Evolutionary conservation across 2,888 invertebrate genomes (phyloP), one percentile per base, ranked within the genome.

Genomic region (Pristionchus japonicus): DNA sequence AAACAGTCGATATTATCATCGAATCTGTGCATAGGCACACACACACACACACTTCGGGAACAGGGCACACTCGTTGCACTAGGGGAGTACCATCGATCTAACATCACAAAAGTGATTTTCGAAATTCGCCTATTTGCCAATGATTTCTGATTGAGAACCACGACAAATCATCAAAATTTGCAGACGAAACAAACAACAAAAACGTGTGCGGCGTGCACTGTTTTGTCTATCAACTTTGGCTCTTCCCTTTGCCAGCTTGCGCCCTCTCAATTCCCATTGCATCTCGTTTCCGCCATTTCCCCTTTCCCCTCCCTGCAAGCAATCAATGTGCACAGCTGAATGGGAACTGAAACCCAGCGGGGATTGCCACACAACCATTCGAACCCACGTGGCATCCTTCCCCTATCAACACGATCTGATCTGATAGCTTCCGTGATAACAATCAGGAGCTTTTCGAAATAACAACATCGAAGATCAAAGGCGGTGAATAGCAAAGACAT

Each of bases 161-260:
- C 31, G 1, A n/a, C 23, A 64, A 64, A n/a, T 17, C 64, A n/a
- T 64, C 64, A 27, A 61, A 61, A 61, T 9, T 23, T 61, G 61
- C n/a, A 61, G 61, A 61, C 34, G 9, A 67, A 67, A 67, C 67
- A 67, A 67, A 67, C 67, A 61, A 23, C 52, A 52, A 52, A 52
- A 52, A 52, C 27, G 61, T 15, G 27, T 31, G 34, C 67, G 67
- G 17, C 64, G 67, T 31, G 31, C 4, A n/a, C n/a, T n/a, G n/a
- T n/a, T n/a, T 67, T 67, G 67, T 67, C 67, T 67, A 2, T 34
- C 67, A 67, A 67, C 67, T 67, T 67, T 67, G 67, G 34, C 67
- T 34, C 34, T 34, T 67, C 17, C 27, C 67, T 67, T 34, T 27
- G 11, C 52, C 52, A 52, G 52, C 52, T 52, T 52, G 52, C 20